Evolutionary conservation across 2,113 vertebrate genomes (phyloP), one percentile per base, ranked within the genome.

Genomic region (Orycteropus afer): DNA sequence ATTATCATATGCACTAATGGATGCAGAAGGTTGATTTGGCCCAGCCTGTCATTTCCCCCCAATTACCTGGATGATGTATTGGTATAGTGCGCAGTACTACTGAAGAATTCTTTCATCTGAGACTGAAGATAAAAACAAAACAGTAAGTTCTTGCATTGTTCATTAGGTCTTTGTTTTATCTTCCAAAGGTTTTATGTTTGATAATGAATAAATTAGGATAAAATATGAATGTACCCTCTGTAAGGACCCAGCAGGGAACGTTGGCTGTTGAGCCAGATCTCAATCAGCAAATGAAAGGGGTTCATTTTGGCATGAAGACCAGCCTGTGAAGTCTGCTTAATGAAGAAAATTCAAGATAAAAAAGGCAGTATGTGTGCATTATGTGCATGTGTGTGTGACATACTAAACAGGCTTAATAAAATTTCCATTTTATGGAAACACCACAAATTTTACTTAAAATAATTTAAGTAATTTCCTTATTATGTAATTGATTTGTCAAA

Each of bases 191-290:
- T 95, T 96, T 96, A 97, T 97, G 96, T 96, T 94, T 47, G 94
- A 97, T 97, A 92, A 96, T 97, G 97, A 97, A 97, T 96, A 95
- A 95, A 96, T 96, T 96, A 96, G 96, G 85, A 90, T 96, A 96
- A 96, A 96, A 96, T 95, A 96, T 96, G 96, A 97, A 96, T 97
- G 94, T 78, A 42, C 67, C 85, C 94, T 97, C 96, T 97, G 96
- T 96, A 79, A 86, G 74, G 73, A 92, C 95, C 77, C 96, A 97
- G 97, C 94, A 0, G 96, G 97, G 94, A 96, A 86, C 94, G 42
- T 23, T 85, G 87, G 93, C 73, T 85, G 61, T 74, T 88, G 95
- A 95, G 96, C 96, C 96, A 96, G 92, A 83, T 90, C 88, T 95
- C 96, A 97, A 96, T 97, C 97, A 97, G 92, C 22, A 90, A 96